Evolutionary conservation across 1,140 invertebrate genomes (phyloP).

Genomic region (Atta cephalotes): DNA sequence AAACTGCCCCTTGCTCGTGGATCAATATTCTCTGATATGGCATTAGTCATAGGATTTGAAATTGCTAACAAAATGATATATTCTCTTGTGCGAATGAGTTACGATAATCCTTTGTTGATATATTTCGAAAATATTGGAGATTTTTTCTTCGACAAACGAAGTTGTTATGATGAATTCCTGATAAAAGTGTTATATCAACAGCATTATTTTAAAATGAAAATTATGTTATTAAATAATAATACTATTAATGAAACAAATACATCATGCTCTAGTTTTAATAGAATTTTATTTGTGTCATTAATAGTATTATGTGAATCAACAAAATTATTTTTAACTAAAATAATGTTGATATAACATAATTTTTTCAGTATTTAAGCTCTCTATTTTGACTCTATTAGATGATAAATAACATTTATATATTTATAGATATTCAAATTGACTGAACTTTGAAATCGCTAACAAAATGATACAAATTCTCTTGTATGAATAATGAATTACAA

Average conservation of each 20-base stretch:
- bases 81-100: neutral
- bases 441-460: neutral
- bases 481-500: neutral
- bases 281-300: too few relatives aligned
- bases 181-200: neutral
- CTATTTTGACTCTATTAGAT: neutral
- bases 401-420: neutral
- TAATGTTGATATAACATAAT: too few relatives aligned
- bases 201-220: too few relatives aligned
- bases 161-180: neutral
- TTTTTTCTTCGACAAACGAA: neutral
- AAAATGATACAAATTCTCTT: neutral
- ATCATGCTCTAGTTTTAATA: too few relatives aligned
- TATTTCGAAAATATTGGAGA: neutral
- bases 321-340: too few relatives aligned
- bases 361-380: neutral
- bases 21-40: constrained; percentile 40
- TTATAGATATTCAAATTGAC: neutral
- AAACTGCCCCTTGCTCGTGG: neutral
- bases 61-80: constrained; percentile 1
- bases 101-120: neutral
- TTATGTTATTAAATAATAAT: too few relatives aligned
- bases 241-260: too few relatives aligned
- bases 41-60: constrained; percentile 11
- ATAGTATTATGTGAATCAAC: too few relatives aligned